phyloP scores from a whole-genome alignment of 2,888 invertebrate genomes.

The Limnephilus lunatus region DNA sequence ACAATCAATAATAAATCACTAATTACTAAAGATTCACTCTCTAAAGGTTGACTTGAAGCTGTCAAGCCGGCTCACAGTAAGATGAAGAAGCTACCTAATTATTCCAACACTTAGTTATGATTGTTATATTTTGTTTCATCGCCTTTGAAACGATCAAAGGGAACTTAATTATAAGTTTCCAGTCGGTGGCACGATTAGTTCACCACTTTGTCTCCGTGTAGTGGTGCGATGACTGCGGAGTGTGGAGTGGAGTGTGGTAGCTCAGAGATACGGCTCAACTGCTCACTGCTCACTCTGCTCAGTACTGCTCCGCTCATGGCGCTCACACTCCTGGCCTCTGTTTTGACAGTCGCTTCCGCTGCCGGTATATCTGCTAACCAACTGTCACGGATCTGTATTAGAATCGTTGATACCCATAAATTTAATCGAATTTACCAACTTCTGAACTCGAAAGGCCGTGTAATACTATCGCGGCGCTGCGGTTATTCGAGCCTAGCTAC shows the following conservation, averaged over 20 bases:
- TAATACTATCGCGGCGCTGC: background rate
- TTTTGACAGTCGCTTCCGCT: constrained; percentile 13
- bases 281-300: background rate
- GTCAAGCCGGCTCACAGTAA: background rate
- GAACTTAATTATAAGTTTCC: constrained; percentile 12
- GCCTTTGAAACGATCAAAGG: constrained; percentile 11
- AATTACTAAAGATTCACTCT: background rate
- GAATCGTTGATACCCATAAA: background rate
- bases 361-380: background rate
- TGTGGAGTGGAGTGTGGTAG: background rate
- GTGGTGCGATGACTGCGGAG: background rate
- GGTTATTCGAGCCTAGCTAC: background rate
- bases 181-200: constrained; percentile 7
- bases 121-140: constrained; percentile 19
- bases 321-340: constrained; percentile 8
- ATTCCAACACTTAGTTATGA: background rate
- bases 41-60: background rate
- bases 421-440: constrained; percentile 28
- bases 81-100: background rate
- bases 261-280: too few relatives aligned
- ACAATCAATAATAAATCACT: background rate
- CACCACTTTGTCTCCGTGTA: background rate
- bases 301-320: background rate
- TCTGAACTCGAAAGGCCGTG: background rate
- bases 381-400: constrained; percentile 36